Evolutionary conservation across 2,113 vertebrate genomes (phyloP), one percentile per base, ranked within the genome.

Genomic region (Ceyx melanurus): DNA sequence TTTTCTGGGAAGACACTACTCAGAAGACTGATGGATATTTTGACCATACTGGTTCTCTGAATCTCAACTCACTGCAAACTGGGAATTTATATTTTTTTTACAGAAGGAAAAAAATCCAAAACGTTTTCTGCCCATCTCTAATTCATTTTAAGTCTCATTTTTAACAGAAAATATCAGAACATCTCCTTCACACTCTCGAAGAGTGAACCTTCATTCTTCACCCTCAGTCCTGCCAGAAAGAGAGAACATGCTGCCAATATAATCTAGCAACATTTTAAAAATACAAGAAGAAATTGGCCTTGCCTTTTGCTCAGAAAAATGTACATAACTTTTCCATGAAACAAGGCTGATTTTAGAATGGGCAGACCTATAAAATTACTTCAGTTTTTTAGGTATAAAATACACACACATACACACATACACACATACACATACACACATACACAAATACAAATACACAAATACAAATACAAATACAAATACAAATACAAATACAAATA

Each of bases 141-240:
- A 92, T 91, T 90, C 37, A 86, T 91, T 92, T 94, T 73, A 79
- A 96, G 88, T 85, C 88, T 86, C 28, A 77, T 83, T 83, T 89
- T 95, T 89, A 91, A 82, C 76, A 90, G 72, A 95, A 96, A 93
- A 78, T 78, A 83, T 60, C 37, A 37, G 82, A 95, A 88, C 68
- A 95, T 94, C 88, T 94, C 92, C 94, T 95, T 95, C 90, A 91
- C 93, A 95, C 90, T 94, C 71, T 86, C 3, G 20, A 95, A 65
- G 68, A 96, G 94, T 88, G 90, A 96, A 96, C 88, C 90, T 96
- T 94, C 82, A 88, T 94, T 95, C 88, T 94, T 95, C 92, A 93
- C 90, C 84, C 73, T 92, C 77, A 92, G 82, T 88, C 89, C 76
- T 91, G 93, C 90, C 94, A 96, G 93, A 81, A 96, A 95, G 70